Percentiles rank a stretch among this genome's conserved stretches.
phyloP scores from a whole-genome alignment of 1,140 invertebrate genomes.

The Eriosoma lanigerum region DNA sequence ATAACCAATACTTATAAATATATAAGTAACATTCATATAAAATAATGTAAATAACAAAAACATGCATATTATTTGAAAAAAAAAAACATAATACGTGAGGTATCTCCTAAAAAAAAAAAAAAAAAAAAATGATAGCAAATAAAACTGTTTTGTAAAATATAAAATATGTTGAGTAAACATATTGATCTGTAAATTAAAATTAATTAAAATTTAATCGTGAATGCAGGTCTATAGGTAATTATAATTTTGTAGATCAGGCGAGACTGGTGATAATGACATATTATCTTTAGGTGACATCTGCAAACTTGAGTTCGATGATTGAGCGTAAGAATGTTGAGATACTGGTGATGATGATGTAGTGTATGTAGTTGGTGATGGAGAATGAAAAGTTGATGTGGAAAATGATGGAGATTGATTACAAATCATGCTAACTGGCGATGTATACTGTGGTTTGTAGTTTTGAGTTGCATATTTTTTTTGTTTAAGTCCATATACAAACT shows the following conservation, averaged over 20 bases:
- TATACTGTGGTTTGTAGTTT: background rate
- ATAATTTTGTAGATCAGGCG: background rate
- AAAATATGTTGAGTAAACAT: constrained; percentile 8
- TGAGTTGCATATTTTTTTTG: constrained; percentile 2
- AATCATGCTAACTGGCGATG: background rate
- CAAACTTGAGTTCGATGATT: background rate
- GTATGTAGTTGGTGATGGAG: constrained; percentile 7
- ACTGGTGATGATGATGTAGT: background rate
- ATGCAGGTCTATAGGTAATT: background rate
- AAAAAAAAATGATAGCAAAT: constrained; percentile 4
- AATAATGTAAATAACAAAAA: background rate
- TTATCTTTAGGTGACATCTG: constrained; percentile 3
- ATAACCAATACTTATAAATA: constrained; percentile 14
- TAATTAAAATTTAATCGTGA: background rate
- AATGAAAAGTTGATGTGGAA: background rate
- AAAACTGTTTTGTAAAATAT: background rate
- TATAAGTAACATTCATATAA: background rate
- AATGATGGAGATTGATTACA: background rate
- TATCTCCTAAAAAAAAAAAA: no score
- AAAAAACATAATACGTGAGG: constrained; percentile 7
- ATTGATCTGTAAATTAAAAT: constrained; percentile 2
- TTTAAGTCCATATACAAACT: constrained; percentile 11
- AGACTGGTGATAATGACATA: background rate
- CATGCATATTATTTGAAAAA: background rate
- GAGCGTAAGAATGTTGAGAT: constrained; percentile 8